A percentile compares a stretch with the other conserved stretches of the same genome.
Evolutionary conservation across 2,797 vertebrate species (phyloP).

Genomic region (Atherinosoma microstoma): DNA sequence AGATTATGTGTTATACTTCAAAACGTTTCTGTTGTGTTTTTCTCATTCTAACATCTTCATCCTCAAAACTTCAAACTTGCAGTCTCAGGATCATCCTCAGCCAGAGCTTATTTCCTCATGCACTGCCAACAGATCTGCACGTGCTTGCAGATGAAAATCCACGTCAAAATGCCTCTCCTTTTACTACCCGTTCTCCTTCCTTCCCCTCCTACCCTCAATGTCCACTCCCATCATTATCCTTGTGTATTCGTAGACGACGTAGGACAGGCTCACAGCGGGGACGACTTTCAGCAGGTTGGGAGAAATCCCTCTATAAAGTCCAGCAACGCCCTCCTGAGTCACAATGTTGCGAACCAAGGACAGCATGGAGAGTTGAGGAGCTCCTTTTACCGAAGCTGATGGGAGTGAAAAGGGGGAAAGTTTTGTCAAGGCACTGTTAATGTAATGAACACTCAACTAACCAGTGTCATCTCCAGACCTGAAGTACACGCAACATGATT

Average conservation of each 20-base stretch:
- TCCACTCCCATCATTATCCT: conserved; percentile 89
- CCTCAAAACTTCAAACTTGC: not conserved
- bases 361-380: conserved; percentile 89
- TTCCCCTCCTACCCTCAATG: conserved; percentile 65
- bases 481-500: no score
- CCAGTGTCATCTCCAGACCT: not conserved
- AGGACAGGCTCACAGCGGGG: conserved; percentile 97
- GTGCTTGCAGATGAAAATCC: conserved; percentile 37
- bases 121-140: conserved; percentile 26
- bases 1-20: not conserved
- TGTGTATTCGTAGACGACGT: conserved; percentile 96
- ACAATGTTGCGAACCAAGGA: conserved; percentile 89
- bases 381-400: conserved; percentile 87
- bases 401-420: conserved; percentile 11
- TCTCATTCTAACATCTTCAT: conserved; percentile 28
- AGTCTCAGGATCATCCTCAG: conserved; percentile 11
- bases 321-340: conserved; percentile 89
- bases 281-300: conserved; percentile 99
- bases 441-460: not conserved
- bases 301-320: conserved; percentile 95
- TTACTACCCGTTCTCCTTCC: conserved; percentile 46
- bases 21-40: conserved; percentile 5
- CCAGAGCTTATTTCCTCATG: conserved; percentile 40
- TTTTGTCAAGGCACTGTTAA: not conserved
- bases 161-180: conserved; percentile 11